Base-by-base conservation (phyloP, 2,888 invertebrate genomes). In the Arenicola marina region DNA sequence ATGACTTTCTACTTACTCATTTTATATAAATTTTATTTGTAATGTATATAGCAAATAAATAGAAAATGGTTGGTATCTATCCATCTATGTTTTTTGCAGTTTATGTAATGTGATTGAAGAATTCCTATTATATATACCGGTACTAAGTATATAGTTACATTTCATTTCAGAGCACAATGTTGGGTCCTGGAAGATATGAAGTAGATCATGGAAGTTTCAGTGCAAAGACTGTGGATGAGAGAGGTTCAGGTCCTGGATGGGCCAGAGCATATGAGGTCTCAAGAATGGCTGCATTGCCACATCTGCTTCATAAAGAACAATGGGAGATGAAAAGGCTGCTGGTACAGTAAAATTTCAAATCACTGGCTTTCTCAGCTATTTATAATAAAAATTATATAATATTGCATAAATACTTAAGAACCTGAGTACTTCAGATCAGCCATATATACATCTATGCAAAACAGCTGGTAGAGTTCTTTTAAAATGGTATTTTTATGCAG, bases 231-330 rank as follows among this genome's bases (percentile, higher is more conserved):
- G 76, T 81, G 1, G 75, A 75, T 4, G 71, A 70, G 54, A 68
- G 73, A 53, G 69, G 79, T 0, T 65, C 74, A 1, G 81, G 81
- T 0, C 78, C 81, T 24, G 82, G 81, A 3, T 82, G 82, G 82
- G 72, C 77, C 1, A 65, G 80, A 4, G 76, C 76, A n/a, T 75
- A 78, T 46, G 79, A 80, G 63, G 75, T 80, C 59, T 75, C 78
- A 51, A 66, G 76, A 38, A 72, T 79, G 72, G 77, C 80, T 2
- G 75, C 79, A 11, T 64, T 81, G 55, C 82, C 82, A 3, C 81
- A 81, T 66, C 72, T 81, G 2, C 73, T 82, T 28, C 76, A 80
- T 66, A 80, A 79, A 69, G 79, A 82, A 57, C 80, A 81, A 63
- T 81, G 80, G 81, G 77, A 79, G 63, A 63, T 75, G 51, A 78